These are phyloP conservation scores for Pseudolycoriella hygida DNA, from an alignment of 2,888 invertebrate species.

Conservation along the genomic window DNA sequence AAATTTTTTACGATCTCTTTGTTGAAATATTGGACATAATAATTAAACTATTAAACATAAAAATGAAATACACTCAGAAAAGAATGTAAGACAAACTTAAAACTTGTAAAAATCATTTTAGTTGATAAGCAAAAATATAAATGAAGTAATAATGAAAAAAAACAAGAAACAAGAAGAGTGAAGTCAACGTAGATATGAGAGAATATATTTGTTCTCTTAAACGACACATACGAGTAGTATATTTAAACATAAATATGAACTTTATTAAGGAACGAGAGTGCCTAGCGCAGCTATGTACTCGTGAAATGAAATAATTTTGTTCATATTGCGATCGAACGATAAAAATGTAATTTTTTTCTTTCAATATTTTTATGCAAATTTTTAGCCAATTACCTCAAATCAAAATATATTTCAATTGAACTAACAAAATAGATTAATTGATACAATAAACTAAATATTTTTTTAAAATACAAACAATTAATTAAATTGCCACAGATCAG, in stretches of 20 bases:
- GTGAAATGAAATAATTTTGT: background rate
- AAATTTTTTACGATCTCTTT: too few species aligned
- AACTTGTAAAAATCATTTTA: background rate
- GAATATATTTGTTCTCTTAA: background rate
- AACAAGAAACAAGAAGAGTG: background rate
- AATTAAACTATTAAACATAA: too few species aligned
- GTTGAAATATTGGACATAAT: too few species aligned
- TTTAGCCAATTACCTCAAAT: too few species aligned
- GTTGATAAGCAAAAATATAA: background rate
- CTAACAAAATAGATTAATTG: background rate
- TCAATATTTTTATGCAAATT: too few species aligned
- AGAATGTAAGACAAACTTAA: background rate
- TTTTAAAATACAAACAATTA: background rate
- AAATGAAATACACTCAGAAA: too few species aligned
- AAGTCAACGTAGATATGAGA: background rate
- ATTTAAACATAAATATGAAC: background rate
- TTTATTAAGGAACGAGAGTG: slow-evolving; percentile 5
- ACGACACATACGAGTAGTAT: background rate
- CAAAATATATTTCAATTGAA: background rate
- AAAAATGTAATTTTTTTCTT: background rate
- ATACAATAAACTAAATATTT: background rate
- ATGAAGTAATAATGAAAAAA: background rate
- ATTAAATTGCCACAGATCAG: background rate
- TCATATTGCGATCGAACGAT: background rate
- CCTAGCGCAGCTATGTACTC: slow-evolving; percentile 4